Base-by-base conservation (phyloP, 2,888 invertebrate species). In the Pristionchus fissidentatus region DNA sequence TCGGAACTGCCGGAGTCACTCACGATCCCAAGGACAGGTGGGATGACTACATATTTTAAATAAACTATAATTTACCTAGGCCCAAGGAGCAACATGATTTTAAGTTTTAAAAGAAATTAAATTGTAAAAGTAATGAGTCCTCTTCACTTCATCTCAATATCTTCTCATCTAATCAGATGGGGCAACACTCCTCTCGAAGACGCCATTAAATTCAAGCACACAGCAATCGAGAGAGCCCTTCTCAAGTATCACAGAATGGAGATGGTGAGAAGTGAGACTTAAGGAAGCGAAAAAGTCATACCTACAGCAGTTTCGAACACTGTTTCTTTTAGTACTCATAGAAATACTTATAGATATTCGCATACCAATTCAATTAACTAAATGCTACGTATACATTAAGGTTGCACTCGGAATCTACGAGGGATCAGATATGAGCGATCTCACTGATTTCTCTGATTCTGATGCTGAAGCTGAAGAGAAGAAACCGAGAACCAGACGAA, bases 131-230 rank as follows among this genome's bases (percentile, higher is more conserved):
- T n/a, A n/a, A n/a, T n/a, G n/a, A n/a, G n/a, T n/a, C n/a, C n/a
- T n/a, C n/a, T n/a, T n/a, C n/a, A n/a, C n/a, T n/a, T n/a, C 19
- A n/a, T n/a, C 15, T 38, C 32, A 82, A 77, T 73, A 32, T 73
- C 29, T 22, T 19, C 32, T 62, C 32, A 43, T n/a, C n/a, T 52
- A 82, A 86, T 32, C 84, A 89, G 91, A 82, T 91, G 91, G 91
- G 87, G 88, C 38, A 87, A 90, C 22, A 88, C 88, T 15, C 90
- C 91, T n/a, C 84, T 91, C 22, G 88, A 91, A 49, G 91, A 91
- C 49, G 90, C 91, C 1, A 82, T 84, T 7, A 84, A 85, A 26
- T 90, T 90, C 87, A 84, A 86, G 35, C 85, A 87, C 80, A 66
- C 85, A 8, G 52, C 81, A 19, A 55, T 79, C 52, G 84, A 70